Base-by-base conservation (phyloP, 2,113 vertebrate genomes). In the Hiodon tergisus region DNA sequence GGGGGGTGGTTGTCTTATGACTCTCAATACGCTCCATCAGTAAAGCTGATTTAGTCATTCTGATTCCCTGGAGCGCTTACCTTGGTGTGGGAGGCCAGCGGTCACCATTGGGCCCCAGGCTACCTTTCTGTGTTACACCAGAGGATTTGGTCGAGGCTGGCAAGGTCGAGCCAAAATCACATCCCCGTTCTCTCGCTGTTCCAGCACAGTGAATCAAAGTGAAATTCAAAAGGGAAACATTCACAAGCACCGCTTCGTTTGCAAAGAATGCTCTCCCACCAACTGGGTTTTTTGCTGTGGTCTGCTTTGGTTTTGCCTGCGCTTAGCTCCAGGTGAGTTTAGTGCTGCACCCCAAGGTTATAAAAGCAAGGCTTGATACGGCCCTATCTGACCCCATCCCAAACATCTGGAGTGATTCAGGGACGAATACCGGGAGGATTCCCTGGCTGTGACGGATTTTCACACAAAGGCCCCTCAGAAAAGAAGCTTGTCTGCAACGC, bases 391-490 rank as follows among this genome's bases (percentile, higher is more conserved):
- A 86, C 83, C 84, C 84, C 87, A 84, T 86, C 84, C 82, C 78
- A 81, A 84, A 84, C 88, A 90, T 90, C 87, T 89, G 86, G 85
- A 85, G 83, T 69, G 83, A 82, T 85, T 85, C 82, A 84, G 80
- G 79, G 77, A 80, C 82, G 83, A 88, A 84, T 81, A 86, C 80
- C 84, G 84, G 79, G 80, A 87, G 86, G 82, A 87, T 82, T 79
- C 81, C 84, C 86, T 91, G 85, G 88, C 85, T 82, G 83, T 72
- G 69, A 85, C 77, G 79, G 16, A 16, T 78, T 81, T 82, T 77
- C 51, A 78, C 80, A 90, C 88, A 88, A 90, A 87, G 87, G 82
- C 74, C 80, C 62, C 77, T 88, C 87, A 87, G 82, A 88, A 89
- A 86, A 80, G 72, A 81, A 78, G 80, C 82, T 80, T 81, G 80